phyloP scores from a whole-genome alignment of 2,888 invertebrate species.

The Lasiommata megera region DNA sequence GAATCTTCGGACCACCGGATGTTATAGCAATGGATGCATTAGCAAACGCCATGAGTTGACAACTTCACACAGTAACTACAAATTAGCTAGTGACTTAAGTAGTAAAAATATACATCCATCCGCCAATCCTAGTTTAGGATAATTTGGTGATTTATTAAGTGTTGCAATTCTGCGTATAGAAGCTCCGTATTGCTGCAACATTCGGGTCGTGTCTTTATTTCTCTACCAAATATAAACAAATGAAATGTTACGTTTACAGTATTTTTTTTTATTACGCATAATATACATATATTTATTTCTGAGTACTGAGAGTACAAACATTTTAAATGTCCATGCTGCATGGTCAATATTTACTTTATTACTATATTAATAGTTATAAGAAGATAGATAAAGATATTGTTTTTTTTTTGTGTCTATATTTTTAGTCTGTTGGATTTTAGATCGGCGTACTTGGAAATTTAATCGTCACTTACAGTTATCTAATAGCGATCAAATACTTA shows the following conservation, averaged over 20 bases:
- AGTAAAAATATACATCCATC: too few relatives aligned
- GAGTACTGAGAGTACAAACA: constrained; percentile 46
- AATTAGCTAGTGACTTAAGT: too few relatives aligned
- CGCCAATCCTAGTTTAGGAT: too few relatives aligned
- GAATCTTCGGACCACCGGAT: neutral
- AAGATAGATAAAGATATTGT: neutral
- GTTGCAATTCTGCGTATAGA: too few relatives aligned
- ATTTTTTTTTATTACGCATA: neutral
- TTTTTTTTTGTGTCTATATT: constrained; percentile 14
- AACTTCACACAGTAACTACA: too few relatives aligned
- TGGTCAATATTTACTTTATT: constrained; percentile 12
- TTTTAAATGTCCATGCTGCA: constrained; percentile 16
- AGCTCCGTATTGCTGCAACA: constrained; percentile 1
- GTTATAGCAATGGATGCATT: constrained; percentile 4
- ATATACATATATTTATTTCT: constrained; percentile 28
- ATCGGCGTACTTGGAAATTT: neutral
- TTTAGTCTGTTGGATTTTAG: neutral
- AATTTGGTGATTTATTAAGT: neutral
- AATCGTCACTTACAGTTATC: neutral
- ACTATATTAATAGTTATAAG: neutral
- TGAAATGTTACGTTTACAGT: constrained; percentile 25
- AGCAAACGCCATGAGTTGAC: too few relatives aligned
- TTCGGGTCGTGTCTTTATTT: neutral
- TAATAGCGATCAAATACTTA: neutral
- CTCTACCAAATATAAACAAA: constrained; percentile 18